Base-by-base conservation (phyloP, 1,140 invertebrate genomes). In the Drosophila parvula region DNA sequence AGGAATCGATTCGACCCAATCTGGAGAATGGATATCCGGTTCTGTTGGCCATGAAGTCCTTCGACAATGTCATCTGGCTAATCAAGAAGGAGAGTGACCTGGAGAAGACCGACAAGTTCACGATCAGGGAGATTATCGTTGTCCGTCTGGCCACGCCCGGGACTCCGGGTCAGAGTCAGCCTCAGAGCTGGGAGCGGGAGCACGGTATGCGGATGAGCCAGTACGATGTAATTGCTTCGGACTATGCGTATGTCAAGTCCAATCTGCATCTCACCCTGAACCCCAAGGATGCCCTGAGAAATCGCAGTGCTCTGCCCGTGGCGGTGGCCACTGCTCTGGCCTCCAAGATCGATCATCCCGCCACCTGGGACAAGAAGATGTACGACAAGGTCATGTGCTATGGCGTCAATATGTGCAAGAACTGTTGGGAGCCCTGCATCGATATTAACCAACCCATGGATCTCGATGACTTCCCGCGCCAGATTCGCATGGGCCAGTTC, bases 311-410 rank as follows among this genome's bases (percentile, higher is more conserved):
- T 0, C 48, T 91, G 11, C 88, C 90, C 0, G 82, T 89, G 3
- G 76, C 77, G 0, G 78, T 91, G 10, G 81, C 89, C 16, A 74
- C 85, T 0, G 74, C 81, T 0, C 22, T 92, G 18, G 79, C 85
- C 3, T 83, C 91, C 10, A 91, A 91, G 47, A 82, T 91, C 43
- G 90, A 91, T 81, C 90, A 91, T 79, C 85, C 89, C 0, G 90
- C 88, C 22, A 91, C 90, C 0, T 91, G 90, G 90, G 75, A 91
- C 11, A 36, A 36, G 58, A 81, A 84, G 30, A 90, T 75, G n/a
- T 73, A 80, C n/a, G 89, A 91, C 47, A 91, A 90, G 55, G 77
- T 91, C 7, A 67, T 91, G 9, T 91, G 90, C 47, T 91, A 90
- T 70, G 90, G 90, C 9, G 81, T 79, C 4, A 91, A 90, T 43